Conservation (phyloP, 2,888 invertebrate species). For the Carcina quercana region DNA sequence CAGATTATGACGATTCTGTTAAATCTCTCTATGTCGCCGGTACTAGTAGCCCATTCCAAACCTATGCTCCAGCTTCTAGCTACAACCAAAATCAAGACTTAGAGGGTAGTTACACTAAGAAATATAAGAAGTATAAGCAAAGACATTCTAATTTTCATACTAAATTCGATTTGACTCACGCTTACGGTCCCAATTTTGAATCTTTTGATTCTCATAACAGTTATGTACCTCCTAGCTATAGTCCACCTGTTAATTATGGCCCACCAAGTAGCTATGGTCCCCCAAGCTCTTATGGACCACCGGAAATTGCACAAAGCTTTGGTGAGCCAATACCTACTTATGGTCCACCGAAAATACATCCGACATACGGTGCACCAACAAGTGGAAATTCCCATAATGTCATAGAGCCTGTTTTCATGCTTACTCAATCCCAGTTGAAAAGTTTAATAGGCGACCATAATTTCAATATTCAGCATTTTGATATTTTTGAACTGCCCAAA, state of each 20-base stretch:
- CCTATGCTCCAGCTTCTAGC: conserved; percentile 24
- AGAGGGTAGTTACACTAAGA: conserved; percentile 24
- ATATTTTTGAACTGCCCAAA: conserved; percentile 42
- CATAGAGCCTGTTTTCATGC: conserved; percentile 54
- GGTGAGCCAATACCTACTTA: conserved; percentile 4
- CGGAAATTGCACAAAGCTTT: conserved; percentile 2
- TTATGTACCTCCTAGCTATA: conserved; percentile 20
- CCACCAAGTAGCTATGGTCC: conserved; percentile 14
- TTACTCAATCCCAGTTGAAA: conserved; percentile 53
- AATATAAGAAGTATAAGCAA: conserved; percentile 18
- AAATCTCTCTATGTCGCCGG: conserved; percentile 18
- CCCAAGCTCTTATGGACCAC: conserved; percentile 13
- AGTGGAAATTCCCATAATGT: conserved; percentile 8
- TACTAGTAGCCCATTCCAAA: conserved; percentile 15
- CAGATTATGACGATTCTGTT: conserved; percentile 26
- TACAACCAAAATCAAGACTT: conserved; percentile 24
- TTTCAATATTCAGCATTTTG: conserved; percentile 54
- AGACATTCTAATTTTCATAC: no score
- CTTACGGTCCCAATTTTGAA: no score
- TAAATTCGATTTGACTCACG: conserved; percentile 17
- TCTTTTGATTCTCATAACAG: no score
- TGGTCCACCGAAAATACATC: conserved; percentile 14
- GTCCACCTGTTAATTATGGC: conserved; percentile 13
- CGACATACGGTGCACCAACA: conserved; percentile 13
- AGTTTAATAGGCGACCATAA: conserved; percentile 49